Conservation (phyloP, 2,113 vertebrate genomes). For the Neomonachus schauinslandi region DNA sequence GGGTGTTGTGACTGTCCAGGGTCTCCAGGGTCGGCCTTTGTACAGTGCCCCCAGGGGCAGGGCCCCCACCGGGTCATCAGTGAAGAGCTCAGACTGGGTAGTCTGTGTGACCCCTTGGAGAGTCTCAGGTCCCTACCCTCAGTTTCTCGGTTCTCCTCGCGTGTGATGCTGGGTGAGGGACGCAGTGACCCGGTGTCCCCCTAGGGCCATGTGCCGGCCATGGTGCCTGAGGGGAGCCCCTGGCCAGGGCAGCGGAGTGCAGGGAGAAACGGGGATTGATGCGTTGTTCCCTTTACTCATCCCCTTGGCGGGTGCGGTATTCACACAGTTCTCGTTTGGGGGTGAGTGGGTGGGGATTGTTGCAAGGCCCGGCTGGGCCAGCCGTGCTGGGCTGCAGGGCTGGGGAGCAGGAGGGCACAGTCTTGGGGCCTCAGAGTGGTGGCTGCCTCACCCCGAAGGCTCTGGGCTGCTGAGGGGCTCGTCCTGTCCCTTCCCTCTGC, state of each 20-base stretch:
- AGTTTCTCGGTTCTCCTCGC: neutral
- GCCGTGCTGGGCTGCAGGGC: neutral
- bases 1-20: neutral
- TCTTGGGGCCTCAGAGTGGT: neutral
- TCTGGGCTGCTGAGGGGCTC: neutral
- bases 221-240: neutral
- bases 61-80: rapidly evolving
- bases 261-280: rapidly evolving
- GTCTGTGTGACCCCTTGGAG: neutral
- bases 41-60: neutral
- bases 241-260: rapidly evolving
- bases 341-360: neutral
- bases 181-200: rapidly evolving
- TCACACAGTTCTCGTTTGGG: rapidly evolving
- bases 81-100: neutral
- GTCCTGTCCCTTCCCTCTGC: neutral
- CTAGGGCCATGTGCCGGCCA: rapidly evolving
- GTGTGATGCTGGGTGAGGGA: neutral
- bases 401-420: neutral
- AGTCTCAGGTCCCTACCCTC: neutral
- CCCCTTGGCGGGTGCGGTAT: neutral
- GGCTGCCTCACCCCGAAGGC: neutral
- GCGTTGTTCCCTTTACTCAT: rapidly evolving
- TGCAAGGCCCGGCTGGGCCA: neutral
- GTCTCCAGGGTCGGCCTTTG: neutral